A percentile compares a stretch with the other conserved stretches of the same genome.
These are phyloP conservation scores for Flexamia atlantica DNA, from an alignment of 2,888 invertebrate species.

Conservation along the genomic window DNA sequence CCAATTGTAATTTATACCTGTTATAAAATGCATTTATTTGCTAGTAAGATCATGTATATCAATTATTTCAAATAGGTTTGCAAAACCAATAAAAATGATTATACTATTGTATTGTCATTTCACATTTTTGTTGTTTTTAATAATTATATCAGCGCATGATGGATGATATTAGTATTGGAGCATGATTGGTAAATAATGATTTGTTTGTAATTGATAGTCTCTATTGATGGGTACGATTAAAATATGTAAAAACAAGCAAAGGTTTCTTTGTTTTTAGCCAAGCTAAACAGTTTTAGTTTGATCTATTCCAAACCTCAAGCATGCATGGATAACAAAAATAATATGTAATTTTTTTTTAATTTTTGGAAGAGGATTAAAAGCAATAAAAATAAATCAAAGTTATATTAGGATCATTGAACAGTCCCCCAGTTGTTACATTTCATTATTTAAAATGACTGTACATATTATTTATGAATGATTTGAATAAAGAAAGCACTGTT, in stretches of 20 bases:
- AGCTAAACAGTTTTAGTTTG: conserved; percentile 12
- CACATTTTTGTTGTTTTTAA: background rate
- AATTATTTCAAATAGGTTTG: background rate
- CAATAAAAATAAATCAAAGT: conserved; percentile 13
- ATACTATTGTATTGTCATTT: conserved; percentile 19
- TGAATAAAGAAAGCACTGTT: conserved; percentile 58
- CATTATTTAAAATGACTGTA: conserved; percentile 57
- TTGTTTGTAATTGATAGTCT: background rate
- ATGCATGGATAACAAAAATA: background rate
- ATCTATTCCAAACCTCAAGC: background rate
- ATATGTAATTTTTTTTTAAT: background rate
- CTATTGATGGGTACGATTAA: background rate
- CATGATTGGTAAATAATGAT: background rate
- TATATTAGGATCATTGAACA: background rate
- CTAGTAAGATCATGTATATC: background rate
- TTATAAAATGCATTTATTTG: conserved; percentile 23
- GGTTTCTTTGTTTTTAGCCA: conserved; percentile 7
- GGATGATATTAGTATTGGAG: background rate
- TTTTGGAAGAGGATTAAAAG: background rate
- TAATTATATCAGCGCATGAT: too few species aligned
- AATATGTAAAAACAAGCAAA: background rate
- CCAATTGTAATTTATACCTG: conserved; percentile 12
- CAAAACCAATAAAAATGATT: background rate
- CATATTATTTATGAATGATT: conserved; percentile 61
- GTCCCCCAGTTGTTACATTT: conserved; percentile 57